Evolutionary conservation across 2,888 invertebrate genomes (phyloP), one percentile per base, ranked within the genome.

Genomic region (Ptilodon capucinus): DNA sequence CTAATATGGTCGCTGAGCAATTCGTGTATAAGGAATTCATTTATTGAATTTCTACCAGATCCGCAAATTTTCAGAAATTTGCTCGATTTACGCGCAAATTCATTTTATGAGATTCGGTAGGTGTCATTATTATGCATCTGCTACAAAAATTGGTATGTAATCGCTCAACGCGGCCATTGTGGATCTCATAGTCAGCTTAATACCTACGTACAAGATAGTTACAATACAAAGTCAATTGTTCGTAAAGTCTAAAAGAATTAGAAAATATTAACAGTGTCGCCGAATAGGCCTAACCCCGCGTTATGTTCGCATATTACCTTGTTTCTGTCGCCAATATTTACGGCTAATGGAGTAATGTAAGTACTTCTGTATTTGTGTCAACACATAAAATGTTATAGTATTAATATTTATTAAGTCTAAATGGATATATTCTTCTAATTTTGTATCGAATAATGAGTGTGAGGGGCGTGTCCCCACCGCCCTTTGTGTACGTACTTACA

Each of bases 371-470:
- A 79, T 84, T 77, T 79, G 81, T 86, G 84, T 86, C 84, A 81
- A 81, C 75, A 79, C 76, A 68, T 77, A 72, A 79, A 77, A 80
- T 80, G 79, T 78, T 77, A 81, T 81, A 85, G 81, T 86, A 85
- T 80, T 84, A 80, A 84, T 87, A 86, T 81, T 82, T 82, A 83
- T 66, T 88, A 89, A 88, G 84, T 83, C 83, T 89, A 90, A 89
- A 86, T 87, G 87, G 81, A 88, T 87, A 89, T 91, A 91, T 90
- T 89, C 90, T 91, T 91, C 90, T 91, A 90, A 90, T 90, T 90
- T 91, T 91, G 88, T 91, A 90, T 87, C 72, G 75, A 77, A 74
- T 76, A 74, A 75, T 71, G 68, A 72, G 77, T 78, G 79, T 73
- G 71, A 71, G 68, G 65, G 51, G 60, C 58, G 57, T 67, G 57